Conservation (phyloP, 2,113 vertebrate genomes). For the Bostrychus sinensis region DNA sequence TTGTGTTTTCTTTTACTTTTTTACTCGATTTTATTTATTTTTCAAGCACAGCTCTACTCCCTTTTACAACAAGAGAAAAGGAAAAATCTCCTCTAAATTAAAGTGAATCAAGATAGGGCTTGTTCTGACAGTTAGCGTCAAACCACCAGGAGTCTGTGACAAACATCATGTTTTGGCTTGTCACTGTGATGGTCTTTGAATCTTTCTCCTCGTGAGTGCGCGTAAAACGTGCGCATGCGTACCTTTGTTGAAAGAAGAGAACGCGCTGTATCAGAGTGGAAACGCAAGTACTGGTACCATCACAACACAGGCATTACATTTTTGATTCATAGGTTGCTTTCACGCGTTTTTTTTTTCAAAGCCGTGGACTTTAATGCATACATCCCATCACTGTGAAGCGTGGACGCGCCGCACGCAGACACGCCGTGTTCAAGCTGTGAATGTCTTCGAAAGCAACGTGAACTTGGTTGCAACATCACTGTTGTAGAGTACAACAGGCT, state of each 20-base stretch:
- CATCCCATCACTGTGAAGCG: not conserved
- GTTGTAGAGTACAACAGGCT: slow-evolving; percentile 11
- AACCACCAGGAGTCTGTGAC: too few species aligned
- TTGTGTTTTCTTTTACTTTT: too few species aligned
- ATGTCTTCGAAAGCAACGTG: slow-evolving; percentile 28
- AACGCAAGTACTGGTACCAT: not conserved
- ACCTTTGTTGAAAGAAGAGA: not conserved
- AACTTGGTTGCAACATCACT: slow-evolving; percentile 44
- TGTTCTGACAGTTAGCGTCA: too few species aligned
- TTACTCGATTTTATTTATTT: too few species aligned
- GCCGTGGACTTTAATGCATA: slow-evolving; percentile 10
- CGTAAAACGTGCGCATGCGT: slow-evolving; percentile 61
- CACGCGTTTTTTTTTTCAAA: not conserved
- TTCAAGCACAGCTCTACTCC: too few species aligned
- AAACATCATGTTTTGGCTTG: slow-evolving; percentile 11
- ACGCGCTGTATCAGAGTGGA: slow-evolving; percentile 12
- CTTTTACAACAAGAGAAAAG: too few species aligned
- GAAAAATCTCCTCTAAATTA: not conserved
- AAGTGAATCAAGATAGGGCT: too few species aligned
- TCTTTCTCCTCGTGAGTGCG: slow-evolving; percentile 1
- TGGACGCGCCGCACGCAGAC: not conserved
- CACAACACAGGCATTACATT: not conserved
- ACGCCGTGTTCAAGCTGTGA: slow-evolving; percentile 16
- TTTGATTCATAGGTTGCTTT: not conserved
- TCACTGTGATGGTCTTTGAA: slow-evolving; percentile 5